Evolutionary conservation across 2,797 vertebrate species (phyloP), one percentile per base, ranked within the genome.

Genomic region (Varecia variegata): DNA sequence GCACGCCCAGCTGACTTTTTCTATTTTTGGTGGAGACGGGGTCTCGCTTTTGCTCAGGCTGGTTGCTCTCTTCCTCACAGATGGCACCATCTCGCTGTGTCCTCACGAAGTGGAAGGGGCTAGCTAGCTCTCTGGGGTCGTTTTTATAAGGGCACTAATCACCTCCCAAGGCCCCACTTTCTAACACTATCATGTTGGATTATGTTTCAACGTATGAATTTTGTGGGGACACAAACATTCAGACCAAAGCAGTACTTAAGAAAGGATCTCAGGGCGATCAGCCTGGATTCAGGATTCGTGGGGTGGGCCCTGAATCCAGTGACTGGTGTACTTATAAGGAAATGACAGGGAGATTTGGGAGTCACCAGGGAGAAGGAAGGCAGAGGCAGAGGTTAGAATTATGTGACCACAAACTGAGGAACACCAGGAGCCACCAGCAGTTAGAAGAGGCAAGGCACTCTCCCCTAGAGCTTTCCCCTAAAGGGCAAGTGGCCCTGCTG

Each of bases 401-500:
- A 50, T 2, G 27, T 15, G 27, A 18, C 27, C 35, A 32, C 35
- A 52, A 65, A 21, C 30, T 58, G 25, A 25, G 67, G 25, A 20
- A 32, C 17, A 1, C 21, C 58, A 35, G 23, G 3, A 15, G 54
- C 73, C 47, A 3, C 68, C 23, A 54, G 68, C 74, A 30, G 13
- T 17, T 21, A 47, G 73, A 68, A 77, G 18, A 56, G 50, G 13
- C 52, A 35, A 84, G 65, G 47, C 6, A 23, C 73, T 27, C 25
- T 45, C 12, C 14, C 47, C 50, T 1, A 5, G 56, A 68, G 6
- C 56, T 38, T 56, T 45, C 10, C 79, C 23, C 32, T 47, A 30
- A 2, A n/a, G 38, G 52, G 15, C 76, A 2, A n/a, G 30, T 0
- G 7, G 5, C 27, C 30, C 50, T 52, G 40, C 8, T 47, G 32